phyloP scores from a whole-genome alignment of 2,888 invertebrate genomes.

The Frankliniella fusca region DNA sequence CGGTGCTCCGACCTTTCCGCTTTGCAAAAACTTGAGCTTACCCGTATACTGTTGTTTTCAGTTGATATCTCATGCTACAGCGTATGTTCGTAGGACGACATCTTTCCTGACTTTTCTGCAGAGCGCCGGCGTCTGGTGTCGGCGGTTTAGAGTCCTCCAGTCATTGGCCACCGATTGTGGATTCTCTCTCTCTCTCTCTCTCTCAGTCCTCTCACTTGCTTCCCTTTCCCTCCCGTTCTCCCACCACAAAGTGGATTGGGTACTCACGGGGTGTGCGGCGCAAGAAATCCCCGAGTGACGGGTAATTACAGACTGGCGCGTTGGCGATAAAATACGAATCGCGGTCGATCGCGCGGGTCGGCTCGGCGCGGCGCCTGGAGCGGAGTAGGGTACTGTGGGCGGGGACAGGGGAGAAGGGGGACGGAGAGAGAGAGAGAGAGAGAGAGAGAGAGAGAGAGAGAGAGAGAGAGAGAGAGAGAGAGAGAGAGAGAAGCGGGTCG shows the following conservation, averaged over 20 bases:
- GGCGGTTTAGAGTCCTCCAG: no score
- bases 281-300: conserved; percentile 11
- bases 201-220: background rate
- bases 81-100: no score
- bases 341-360: background rate
- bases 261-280: background rate
- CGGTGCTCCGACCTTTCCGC: no score
- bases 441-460: no score
- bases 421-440: background rate
- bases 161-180: background rate
- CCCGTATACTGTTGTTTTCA: no score
- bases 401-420: background rate
- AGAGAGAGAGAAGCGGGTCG: no score
- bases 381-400: no score
- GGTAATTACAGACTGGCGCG: background rate
- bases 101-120: no score
- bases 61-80: no score
- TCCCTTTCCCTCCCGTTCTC: background rate
- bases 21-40: no score
- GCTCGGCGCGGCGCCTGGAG: no score
- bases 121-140: no score
- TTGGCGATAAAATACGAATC: background rate
- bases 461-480: background rate
- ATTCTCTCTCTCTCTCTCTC: background rate
- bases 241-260: background rate